Evolutionary conservation across 2,113 vertebrate genomes (phyloP), one percentile per base, ranked within the genome.

Genomic region (Chloebia gouldiae): DNA sequence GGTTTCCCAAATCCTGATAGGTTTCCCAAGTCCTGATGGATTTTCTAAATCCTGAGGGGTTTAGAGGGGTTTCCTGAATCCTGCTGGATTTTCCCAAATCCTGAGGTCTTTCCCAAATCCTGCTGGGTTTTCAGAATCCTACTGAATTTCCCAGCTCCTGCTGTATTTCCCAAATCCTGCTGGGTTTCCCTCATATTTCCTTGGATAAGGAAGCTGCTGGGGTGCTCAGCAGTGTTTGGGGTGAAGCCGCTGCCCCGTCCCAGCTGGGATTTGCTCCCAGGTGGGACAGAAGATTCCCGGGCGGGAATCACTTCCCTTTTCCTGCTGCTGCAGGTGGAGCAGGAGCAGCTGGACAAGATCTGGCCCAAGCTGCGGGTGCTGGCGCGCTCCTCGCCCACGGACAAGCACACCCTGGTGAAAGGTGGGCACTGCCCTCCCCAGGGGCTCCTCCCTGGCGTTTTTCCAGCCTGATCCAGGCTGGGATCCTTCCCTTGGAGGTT

Each of bases 341-440:
- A 99, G 96, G 99, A 99, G 39, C 99, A 99, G 80, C 97, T 99
- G 92, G 99, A 99, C 95, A 99, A 99, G 94, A 97, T 99, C 76
- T 99, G 99, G 99, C 99, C 99, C 42, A 99, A 98, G 90, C 98
- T 99, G 42, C 98, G 99, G 1, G 99, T 99, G 64, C 97, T 99
- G 93, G 99, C 99, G 0, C 98, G 99, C 6, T 99, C 99, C 2
- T 99, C 99, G 0, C 99, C 99, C 0, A 99, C 99, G 3, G 99
- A 99, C 94, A 99, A 99, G 95, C 99, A 99, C 97, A 99, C 99
- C 0, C 97, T 99, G 22, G 99, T 99, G 42, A 99, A 99, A 99
- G 99, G 99, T 99, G 95, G 95, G 98, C 39, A 4, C 75, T 24
- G 39, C 59, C 45, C 54, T 20, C 60, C 76, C 30, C 0, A 0